Conservation (phyloP, 1,140 invertebrate genomes). For the Charaxes varanes region DNA sequence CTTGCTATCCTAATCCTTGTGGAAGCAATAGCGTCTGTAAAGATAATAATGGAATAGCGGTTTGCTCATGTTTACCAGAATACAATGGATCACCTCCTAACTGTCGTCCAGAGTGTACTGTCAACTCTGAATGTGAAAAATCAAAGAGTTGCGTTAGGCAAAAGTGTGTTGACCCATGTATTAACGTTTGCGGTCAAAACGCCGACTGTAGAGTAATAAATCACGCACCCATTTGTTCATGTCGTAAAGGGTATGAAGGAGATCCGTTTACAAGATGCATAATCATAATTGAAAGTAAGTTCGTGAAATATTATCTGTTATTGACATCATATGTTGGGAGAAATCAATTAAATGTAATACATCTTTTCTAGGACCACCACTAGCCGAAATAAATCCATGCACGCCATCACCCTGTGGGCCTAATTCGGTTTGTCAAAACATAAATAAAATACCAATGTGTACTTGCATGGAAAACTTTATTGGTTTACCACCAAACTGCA, state of each 20-base stretch:
- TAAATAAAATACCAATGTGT: constrained; percentile 77
- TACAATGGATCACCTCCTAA: constrained; percentile 78
- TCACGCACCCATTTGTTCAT: constrained; percentile 84
- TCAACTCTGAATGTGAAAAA: constrained; percentile 86
- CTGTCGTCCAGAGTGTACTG: constrained; percentile 85
- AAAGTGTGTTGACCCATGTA: constrained; percentile 80
- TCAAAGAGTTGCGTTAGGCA: constrained; percentile 85
- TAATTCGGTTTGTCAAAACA: constrained; percentile 78
- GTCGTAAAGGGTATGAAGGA: constrained; percentile 75
- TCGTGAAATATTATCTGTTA: too few relatives aligned
- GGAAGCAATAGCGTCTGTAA: constrained; percentile 83
- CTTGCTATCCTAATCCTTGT: constrained; percentile 82
- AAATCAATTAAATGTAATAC: background rate
- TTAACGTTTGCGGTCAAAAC: constrained; percentile 82
- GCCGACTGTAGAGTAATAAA: constrained; percentile 84
- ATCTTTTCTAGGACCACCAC: constrained; percentile 34
- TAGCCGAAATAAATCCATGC: constrained; percentile 75
- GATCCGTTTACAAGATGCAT: constrained; percentile 79
- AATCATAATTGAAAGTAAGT: constrained; percentile 43
- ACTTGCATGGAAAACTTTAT: constrained; percentile 78
- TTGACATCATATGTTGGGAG: too few relatives aligned
- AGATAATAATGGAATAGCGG: constrained; percentile 75
- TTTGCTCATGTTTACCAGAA: constrained; percentile 77
- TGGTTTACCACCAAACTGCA: constrained; percentile 77
- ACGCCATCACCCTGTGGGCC: constrained; percentile 80